Evolutionary conservation across 2,888 invertebrate species (phyloP).

Genomic region (Cabera pusaria): DNA sequence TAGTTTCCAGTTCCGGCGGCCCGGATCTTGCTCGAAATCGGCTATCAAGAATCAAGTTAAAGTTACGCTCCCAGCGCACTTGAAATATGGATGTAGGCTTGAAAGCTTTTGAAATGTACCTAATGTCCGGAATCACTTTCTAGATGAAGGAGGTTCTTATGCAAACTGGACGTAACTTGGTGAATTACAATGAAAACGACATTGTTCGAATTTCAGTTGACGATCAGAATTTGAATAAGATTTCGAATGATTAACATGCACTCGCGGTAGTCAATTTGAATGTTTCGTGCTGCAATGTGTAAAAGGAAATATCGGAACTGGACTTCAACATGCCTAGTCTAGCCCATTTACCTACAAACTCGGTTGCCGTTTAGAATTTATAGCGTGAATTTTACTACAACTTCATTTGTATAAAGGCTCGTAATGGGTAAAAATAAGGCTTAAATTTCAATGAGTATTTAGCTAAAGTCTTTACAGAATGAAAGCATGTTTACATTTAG

Average conservation of each 20-base stretch:
- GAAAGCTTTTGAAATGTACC: conserved; percentile 71
- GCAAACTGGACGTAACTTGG: conserved; percentile 73
- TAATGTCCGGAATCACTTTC: conserved; percentile 72
- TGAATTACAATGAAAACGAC: conserved; percentile 75
- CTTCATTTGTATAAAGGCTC: too few species aligned
- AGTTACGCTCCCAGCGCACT: conserved; percentile 70
- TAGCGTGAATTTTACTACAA: not conserved
- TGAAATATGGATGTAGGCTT: conserved; percentile 72
- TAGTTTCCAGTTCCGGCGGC: conserved; percentile 66
- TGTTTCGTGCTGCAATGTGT: conserved; percentile 31
- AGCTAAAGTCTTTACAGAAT: too few species aligned
- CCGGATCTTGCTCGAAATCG: conserved; percentile 56
- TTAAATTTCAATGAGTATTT: too few species aligned
- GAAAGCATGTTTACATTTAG: too few species aligned
- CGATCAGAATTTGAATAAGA: conserved; percentile 61
- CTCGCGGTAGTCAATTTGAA: conserved; percentile 35
- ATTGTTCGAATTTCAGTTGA: conserved; percentile 37
- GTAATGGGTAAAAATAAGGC: too few species aligned
- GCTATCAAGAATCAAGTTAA: conserved; percentile 64
- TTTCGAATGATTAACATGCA: conserved; percentile 42
- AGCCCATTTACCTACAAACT: conserved; percentile 19
- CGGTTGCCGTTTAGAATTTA: conserved; percentile 5
- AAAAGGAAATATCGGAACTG: conserved; percentile 30
- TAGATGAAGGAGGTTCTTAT: conserved; percentile 70
- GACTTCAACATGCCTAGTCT: conserved; percentile 8